Percentiles rank a stretch among this genome's conserved stretches.
These are phyloP conservation scores for Calameuta filiformis DNA, from an alignment of 2,888 invertebrate genomes.

Conservation along the genomic window DNA sequence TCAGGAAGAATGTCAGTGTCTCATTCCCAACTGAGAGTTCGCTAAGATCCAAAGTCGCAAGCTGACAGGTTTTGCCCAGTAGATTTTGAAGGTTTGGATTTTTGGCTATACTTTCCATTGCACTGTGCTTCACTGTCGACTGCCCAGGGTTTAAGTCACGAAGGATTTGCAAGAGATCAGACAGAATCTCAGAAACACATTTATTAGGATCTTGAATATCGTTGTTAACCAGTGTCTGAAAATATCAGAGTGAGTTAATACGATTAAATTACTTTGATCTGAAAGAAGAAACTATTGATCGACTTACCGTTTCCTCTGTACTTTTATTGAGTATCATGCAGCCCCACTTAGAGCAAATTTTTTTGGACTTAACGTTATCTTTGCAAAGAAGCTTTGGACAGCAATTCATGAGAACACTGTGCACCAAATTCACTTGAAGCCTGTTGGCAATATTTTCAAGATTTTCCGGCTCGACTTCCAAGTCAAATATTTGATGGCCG, in stretches of 20 bases:
- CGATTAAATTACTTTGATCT: slow-evolving; percentile 7
- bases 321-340: slow-evolving; percentile 61
- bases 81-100: slow-evolving; percentile 38
- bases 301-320: slow-evolving; percentile 61
- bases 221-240: slow-evolving; percentile 3
- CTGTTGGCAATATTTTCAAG: slow-evolving; percentile 77
- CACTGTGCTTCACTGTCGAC: slow-evolving; percentile 25
- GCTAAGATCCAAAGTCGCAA: slow-evolving; percentile 52
- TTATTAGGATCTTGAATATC: slow-evolving; percentile 47
- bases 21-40: slow-evolving; percentile 57
- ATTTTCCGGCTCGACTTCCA: slow-evolving; percentile 74
- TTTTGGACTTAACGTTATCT: slow-evolving; percentile 46
- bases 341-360: slow-evolving; percentile 38
- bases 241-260: background rate
- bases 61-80: slow-evolving; percentile 45
- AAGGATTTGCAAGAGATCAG: slow-evolving; percentile 44
- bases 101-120: slow-evolving; percentile 32
- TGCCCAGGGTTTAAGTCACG: slow-evolving; percentile 22
- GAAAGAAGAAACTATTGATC: slow-evolving; percentile 13
- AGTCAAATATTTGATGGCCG: slow-evolving; percentile 71
- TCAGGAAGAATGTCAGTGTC: slow-evolving; percentile 58
- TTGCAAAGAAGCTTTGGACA: slow-evolving; percentile 74
- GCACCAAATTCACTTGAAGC: slow-evolving; percentile 79
- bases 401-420: slow-evolving; percentile 78
- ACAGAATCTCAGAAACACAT: slow-evolving; percentile 50